Evolutionary conservation across 2,888 invertebrate species (phyloP).

Genomic region (Protophormia terraenovae): DNA sequence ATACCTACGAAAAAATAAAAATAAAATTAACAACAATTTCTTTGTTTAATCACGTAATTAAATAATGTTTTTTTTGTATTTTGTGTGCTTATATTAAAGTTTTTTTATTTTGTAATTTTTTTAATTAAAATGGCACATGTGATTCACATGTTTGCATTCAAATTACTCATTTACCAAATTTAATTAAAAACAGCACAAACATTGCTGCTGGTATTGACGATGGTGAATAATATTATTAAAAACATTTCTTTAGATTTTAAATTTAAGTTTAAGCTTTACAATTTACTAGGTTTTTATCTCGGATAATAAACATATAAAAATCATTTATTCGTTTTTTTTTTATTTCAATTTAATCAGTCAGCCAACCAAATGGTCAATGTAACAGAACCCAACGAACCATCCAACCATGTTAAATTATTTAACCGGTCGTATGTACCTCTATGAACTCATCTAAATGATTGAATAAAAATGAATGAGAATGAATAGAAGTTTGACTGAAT

Average conservation of each 20-base stretch:
- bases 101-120: neutral
- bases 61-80: conserved; percentile 15
- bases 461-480: neutral
- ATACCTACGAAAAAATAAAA: neutral
- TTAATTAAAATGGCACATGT: conserved; percentile 38
- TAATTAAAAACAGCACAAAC: neutral
- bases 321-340: neutral
- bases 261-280: too few species aligned
- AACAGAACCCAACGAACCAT: conserved; percentile 33
- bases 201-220: too few species aligned
- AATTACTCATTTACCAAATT: conserved; percentile 41
- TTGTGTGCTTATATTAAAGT: neutral
- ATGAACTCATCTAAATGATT: conserved; percentile 44
- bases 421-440: conserved; percentile 11
- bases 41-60: conserved; percentile 56
- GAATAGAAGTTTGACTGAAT: neutral
- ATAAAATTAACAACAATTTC: conserved; percentile 38
- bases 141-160: conserved; percentile 60
- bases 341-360: too few species aligned
- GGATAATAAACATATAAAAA: too few species aligned
- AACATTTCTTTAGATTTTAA: too few species aligned
- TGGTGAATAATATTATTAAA: too few species aligned
- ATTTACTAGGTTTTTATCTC: too few species aligned
- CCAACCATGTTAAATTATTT: conserved; percentile 39
- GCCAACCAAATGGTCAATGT: neutral